Evolutionary conservation across 2,888 invertebrate species (phyloP).

Genomic region (Abrostola tripartita): DNA sequence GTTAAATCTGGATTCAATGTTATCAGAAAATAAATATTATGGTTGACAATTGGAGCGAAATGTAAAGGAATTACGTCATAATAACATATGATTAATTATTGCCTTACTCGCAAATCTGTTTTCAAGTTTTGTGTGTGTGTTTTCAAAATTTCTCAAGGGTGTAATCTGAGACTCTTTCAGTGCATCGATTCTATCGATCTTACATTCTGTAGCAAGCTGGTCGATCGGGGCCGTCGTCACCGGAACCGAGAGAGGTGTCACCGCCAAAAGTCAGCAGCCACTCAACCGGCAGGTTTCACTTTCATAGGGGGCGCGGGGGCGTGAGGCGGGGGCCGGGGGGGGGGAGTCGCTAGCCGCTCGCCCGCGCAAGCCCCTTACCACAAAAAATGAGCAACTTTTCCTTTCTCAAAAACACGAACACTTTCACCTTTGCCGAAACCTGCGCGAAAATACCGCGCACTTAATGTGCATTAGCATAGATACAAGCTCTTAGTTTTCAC

Average conservation of each 20-base stretch:
- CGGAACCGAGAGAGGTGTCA: slow-evolving; percentile 48
- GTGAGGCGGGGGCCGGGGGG: slow-evolving; percentile 25
- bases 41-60: slow-evolving; percentile 36
- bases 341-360: slow-evolving; percentile 64
- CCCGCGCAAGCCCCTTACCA: slow-evolving; percentile 76
- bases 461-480: slow-evolving; percentile 63
- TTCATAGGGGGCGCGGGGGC: slow-evolving; percentile 64
- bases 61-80: neutral
- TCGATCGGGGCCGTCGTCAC: slow-evolving; percentile 19
- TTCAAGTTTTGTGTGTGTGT: neutral
- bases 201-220: neutral
- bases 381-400: slow-evolving; percentile 86
- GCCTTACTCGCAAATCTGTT: neutral
- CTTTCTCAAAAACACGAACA: slow-evolving; percentile 86
- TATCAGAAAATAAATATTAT: slow-evolving; percentile 6
- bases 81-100: neutral
- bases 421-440: slow-evolving; percentile 84
- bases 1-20: slow-evolving; percentile 64
- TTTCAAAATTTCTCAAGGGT: neutral
- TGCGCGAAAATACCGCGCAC: slow-evolving; percentile 69
- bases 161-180: neutral
- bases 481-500: slow-evolving; percentile 61
- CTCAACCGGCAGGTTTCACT: slow-evolving; percentile 77
- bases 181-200: no score
- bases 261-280: slow-evolving; percentile 52